Percentiles rank a stretch among this genome's conserved stretches.
Conservation (phyloP, 2,113 vertebrate species). For the Semnornis frantzii region DNA sequence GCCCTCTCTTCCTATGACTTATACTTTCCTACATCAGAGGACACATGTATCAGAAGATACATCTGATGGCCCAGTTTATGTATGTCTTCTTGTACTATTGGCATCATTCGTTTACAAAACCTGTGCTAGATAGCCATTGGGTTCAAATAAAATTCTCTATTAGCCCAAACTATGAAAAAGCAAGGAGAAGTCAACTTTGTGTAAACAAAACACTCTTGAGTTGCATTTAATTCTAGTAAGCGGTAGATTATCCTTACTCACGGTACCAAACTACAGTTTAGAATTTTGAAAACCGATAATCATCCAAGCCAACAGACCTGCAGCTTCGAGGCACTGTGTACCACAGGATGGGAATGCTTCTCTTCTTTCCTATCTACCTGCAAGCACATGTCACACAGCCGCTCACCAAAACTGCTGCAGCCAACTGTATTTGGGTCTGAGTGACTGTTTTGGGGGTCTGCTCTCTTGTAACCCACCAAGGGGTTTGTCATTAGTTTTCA, state of each 20-base stretch:
- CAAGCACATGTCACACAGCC: neutral
- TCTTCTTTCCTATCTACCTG: neutral
- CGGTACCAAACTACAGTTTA: neutral
- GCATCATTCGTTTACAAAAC: neutral
- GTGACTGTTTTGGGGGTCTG: neutral
- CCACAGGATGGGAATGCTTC: neutral
- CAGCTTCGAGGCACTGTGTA: neutral
- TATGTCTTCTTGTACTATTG: neutral
- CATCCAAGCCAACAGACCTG: neutral
- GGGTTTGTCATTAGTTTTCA: slow-evolving; percentile 34
- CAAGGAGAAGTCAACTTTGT: neutral
- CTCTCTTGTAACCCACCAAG: neutral
- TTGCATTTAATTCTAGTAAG: slow-evolving; percentile 6
- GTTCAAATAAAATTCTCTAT: neutral
- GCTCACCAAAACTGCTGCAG: neutral
- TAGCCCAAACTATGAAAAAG: neutral
- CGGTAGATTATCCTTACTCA: neutral
- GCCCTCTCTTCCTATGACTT: slow-evolving; percentile 46
- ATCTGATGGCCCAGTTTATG: neutral
- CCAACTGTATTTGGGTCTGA: neutral
- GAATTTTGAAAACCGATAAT: slow-evolving; percentile 39
- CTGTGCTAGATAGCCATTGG: neutral
- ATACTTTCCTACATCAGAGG: slow-evolving; percentile 36
- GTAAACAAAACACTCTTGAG: neutral
- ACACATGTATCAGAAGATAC: neutral